Conservation (phyloP, 2,113 vertebrate genomes). For the Elephantulus edwardii region DNA sequence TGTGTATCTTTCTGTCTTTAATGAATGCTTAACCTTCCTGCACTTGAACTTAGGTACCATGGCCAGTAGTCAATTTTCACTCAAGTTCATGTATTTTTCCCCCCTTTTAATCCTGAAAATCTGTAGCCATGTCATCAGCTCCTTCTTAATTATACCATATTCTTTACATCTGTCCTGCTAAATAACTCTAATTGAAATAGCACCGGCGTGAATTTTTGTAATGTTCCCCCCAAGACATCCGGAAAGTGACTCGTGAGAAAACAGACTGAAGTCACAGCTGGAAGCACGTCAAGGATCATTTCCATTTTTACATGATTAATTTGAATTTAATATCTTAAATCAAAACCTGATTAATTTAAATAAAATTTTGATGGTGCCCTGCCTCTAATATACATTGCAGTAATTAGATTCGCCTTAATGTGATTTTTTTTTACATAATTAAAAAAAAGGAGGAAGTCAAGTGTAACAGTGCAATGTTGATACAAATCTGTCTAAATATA, state of each 20-base stretch:
- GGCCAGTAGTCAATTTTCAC: conserved; percentile 80
- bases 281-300: conserved; percentile 99
- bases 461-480: conserved; percentile 88
- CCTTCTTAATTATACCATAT: conserved; percentile 96
- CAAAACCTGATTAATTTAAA: conserved; percentile 99
- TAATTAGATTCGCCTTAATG: conserved; percentile 95
- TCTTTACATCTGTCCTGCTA: conserved; percentile 99
- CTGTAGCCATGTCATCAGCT: conserved; percentile 87
- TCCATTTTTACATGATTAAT: conserved; percentile 99
- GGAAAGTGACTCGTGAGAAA: conserved; percentile 96
- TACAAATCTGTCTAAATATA: conserved; percentile 85
- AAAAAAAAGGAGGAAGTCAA: conserved; percentile 89
- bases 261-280: conserved; percentile 99
- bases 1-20: conserved; percentile 69
- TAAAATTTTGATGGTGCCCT: conserved; percentile 98
- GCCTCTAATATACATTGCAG: conserved; percentile 94
- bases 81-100: conserved; percentile 22
- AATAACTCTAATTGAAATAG: conserved; percentile 99
- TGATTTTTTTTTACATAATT: conserved; percentile 91
- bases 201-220: conserved; percentile 98
- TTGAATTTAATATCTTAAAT: conserved; percentile 99
- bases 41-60: conserved; percentile 72
- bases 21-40: conserved; percentile 74
- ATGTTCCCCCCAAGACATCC: conserved; percentile 98
- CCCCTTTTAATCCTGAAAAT: conserved; percentile 86